Conservation (phyloP, 2,797 vertebrate genomes). For the Pyrocephalus nanus region DNA sequence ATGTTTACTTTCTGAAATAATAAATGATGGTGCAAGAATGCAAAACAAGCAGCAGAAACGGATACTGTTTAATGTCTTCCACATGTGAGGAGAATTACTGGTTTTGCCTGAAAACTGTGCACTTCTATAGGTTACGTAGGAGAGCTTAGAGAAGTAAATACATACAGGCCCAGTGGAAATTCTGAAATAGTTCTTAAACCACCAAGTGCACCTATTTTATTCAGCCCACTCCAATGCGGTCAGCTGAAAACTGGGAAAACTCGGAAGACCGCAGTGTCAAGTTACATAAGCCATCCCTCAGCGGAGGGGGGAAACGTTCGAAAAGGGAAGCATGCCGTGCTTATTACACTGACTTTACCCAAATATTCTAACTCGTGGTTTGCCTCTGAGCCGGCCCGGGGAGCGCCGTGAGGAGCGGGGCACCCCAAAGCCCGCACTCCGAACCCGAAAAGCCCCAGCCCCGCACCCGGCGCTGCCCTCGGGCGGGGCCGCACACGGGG, state of each 20-base stretch:
- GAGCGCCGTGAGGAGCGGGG: not conserved
- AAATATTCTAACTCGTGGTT: fast-evolving
- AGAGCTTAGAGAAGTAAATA: not conserved
- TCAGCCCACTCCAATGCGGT: not conserved
- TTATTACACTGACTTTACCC: fast-evolving
- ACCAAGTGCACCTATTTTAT: not conserved
- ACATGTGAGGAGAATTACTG: constrained; percentile 31
- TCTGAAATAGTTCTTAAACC: not conserved
- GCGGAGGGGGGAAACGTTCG: not conserved
- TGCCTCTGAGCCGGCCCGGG: not conserved
- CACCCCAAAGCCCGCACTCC: not conserved
- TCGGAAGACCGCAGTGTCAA: not conserved
- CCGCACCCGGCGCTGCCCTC: fast-evolving
- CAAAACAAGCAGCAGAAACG: constrained; percentile 22
- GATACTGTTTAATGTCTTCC: not conserved
- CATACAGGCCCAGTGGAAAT: not conserved
- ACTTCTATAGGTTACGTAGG: not conserved
- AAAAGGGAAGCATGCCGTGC: fast-evolving
- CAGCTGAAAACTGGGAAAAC: not conserved
- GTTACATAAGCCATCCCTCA: not conserved
- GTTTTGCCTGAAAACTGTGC: not conserved
- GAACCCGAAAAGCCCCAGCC: not conserved
- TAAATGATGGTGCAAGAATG: not conserved
- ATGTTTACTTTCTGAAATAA: constrained; percentile 36
- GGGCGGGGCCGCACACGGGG: not conserved